Evolutionary conservation across 2,797 vertebrate genomes (phyloP).

Genomic region (Muscicapa striata): DNA sequence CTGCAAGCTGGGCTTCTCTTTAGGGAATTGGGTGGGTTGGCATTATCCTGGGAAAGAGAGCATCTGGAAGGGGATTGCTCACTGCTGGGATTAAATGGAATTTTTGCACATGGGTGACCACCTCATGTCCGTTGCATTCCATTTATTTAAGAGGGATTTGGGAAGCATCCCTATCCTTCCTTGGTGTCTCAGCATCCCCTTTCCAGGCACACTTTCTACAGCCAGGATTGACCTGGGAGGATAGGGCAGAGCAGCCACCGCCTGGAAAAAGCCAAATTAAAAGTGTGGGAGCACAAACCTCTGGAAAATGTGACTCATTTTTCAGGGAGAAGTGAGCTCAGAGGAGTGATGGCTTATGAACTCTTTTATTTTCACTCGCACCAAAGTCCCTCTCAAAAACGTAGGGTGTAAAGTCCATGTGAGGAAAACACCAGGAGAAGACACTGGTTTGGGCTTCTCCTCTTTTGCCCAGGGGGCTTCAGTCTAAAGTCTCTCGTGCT

Average conservation of each 20-base stretch:
- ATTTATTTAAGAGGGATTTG: not conserved
- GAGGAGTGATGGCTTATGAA: not conserved
- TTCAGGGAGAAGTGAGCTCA: not conserved
- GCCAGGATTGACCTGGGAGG: not conserved
- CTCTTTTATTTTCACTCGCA: slow-evolving; percentile 29
- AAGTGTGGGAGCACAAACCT: not conserved
- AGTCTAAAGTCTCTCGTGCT: not conserved
- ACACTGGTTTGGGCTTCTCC: not conserved
- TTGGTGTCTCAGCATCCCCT: not conserved
- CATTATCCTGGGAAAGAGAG: not conserved
- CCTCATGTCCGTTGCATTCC: not conserved
- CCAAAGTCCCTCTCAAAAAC: slow-evolving; percentile 38
- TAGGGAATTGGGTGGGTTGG: not conserved
- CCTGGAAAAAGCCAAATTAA: not conserved
- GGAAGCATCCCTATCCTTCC: not conserved
- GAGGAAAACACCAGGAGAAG: not conserved
- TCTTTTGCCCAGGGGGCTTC: not conserved
- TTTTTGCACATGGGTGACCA: not conserved
- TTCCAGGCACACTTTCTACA: not conserved
- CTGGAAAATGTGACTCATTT: not conserved
- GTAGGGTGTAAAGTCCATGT: not conserved
- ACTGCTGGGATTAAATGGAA: not conserved
- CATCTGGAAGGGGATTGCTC: not conserved
- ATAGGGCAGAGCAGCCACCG: not conserved
- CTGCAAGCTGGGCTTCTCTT: not conserved